Conservation (phyloP, 2,797 vertebrate species). For the Babyrousa celebensis region DNA sequence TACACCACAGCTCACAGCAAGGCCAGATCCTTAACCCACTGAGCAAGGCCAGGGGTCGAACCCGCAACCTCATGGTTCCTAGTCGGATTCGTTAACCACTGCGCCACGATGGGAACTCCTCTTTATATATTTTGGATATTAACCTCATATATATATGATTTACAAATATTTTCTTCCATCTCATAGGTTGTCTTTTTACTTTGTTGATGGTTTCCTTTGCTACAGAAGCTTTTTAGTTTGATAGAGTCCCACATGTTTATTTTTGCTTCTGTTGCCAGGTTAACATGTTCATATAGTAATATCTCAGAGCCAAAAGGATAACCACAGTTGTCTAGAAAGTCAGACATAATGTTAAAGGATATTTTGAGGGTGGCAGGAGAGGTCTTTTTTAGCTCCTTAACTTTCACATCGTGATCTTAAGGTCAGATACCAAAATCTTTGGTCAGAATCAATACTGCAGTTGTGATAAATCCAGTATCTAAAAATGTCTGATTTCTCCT, state of each 20-base stretch:
- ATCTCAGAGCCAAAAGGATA: not conserved
- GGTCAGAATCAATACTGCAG: not conserved
- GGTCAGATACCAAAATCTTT: not conserved
- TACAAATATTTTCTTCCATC: not conserved
- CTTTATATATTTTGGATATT: not conserved
- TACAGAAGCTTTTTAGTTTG: not conserved
- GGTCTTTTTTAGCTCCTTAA: not conserved
- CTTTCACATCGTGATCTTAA: not conserved
- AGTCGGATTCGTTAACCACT: too few species aligned
- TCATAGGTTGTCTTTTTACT: not conserved
- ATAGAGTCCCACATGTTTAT: not conserved
- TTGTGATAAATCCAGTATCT: not conserved
- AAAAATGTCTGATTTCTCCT: conserved; percentile 15
- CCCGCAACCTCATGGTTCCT: too few species aligned
- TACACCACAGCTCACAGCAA: too few species aligned
- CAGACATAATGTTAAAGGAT: not conserved
- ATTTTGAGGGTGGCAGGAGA: not conserved
- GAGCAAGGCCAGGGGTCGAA: too few species aligned
- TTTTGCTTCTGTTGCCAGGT: not conserved
- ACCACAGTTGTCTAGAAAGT: not conserved
- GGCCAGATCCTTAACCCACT: too few species aligned
- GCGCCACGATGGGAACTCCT: too few species aligned
- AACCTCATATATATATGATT: not conserved
- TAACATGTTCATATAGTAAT: not conserved
- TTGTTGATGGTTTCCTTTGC: not conserved